Base-by-base conservation (phyloP, 2,797 vertebrate genomes). In the Ceyx erithaca region DNA sequence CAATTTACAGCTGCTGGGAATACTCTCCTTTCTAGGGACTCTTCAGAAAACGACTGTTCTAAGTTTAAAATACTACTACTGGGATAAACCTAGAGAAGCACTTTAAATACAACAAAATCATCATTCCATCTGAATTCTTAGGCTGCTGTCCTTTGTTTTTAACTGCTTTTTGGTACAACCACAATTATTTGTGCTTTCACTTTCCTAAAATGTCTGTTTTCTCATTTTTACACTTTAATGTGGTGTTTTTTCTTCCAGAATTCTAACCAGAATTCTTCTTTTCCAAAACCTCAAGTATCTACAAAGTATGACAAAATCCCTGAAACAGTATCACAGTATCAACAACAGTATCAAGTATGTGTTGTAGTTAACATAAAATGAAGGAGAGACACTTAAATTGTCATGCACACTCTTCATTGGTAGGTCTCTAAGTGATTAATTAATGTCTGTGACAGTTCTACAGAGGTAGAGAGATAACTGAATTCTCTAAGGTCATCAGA, bases 1-100 rank as follows among this genome's bases (percentile, higher is more conserved):
- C 68, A 88, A 94, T 89, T 92, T 85, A 84, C 23, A 75, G 71
- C 69, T 93, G 72, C 25, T 23, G 82, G 55, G 33, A 69, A 78
- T 62, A 49, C 8, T 64, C 12, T 66, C 10, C 30, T 80, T 94
- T 76, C 37, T 83, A 81, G 33, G 57, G 48, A 80, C 14, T 85
- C 28, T 66, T 73, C 48, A 82, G 77, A 93, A 92, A 88, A 84
- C 20, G 2, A 63, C 25, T 80, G 30, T 71, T 88, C 28, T 69
- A 48, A 78, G 51, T 75, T 85, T 75, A 78, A 91, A 92, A 82
- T 83, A 25, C 49, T 55, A 17, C 48, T 69, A 4, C 13, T 71
- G 40, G 40, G 84, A 75, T 57, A 78, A 78, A 78, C 67, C 35
- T 89, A 46, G 31, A n/a, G 43, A 73, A 72, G 40, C 87, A 67